Conservation (phyloP, 2,888 invertebrate genomes). For the Celastrina argiolus region DNA sequence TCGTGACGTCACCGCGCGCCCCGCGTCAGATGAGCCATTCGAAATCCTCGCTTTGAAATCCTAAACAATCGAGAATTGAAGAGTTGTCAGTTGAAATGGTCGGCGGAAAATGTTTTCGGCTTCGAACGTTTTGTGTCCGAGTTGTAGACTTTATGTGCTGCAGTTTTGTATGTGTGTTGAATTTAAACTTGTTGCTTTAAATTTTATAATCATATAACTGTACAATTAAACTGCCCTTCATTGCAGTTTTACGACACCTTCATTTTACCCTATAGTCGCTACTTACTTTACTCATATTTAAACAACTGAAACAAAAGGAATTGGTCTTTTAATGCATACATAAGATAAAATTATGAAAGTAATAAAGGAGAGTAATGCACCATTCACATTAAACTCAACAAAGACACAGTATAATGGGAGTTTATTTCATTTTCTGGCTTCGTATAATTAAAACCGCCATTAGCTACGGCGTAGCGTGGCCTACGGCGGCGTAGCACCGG, state of each 20-base stretch:
- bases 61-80: constrained; percentile 9
- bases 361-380: neutral
- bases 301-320: neutral
- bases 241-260: too few relatives aligned
- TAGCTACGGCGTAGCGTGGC: constrained; percentile 1
- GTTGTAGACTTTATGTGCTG: neutral
- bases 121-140: neutral
- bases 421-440: constrained; percentile 11
- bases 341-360: neutral
- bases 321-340: neutral
- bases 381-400: neutral
- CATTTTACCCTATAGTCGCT: too few relatives aligned
- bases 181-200: too few relatives aligned
- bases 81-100: constrained; percentile 1
- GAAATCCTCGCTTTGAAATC: constrained; percentile 15
- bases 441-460: constrained; percentile 7
- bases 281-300: too few relatives aligned
- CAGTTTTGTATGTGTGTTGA: neutral
- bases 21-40: constrained; percentile 34
- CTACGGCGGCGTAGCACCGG: constrained; percentile 1
- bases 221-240: too few relatives aligned
- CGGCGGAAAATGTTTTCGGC: neutral
- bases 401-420: neutral
- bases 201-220: too few relatives aligned
- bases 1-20: constrained; percentile 52